phyloP scores from a whole-genome alignment of 2,888 invertebrate species.

The Dolichomitus sp. region DNA sequence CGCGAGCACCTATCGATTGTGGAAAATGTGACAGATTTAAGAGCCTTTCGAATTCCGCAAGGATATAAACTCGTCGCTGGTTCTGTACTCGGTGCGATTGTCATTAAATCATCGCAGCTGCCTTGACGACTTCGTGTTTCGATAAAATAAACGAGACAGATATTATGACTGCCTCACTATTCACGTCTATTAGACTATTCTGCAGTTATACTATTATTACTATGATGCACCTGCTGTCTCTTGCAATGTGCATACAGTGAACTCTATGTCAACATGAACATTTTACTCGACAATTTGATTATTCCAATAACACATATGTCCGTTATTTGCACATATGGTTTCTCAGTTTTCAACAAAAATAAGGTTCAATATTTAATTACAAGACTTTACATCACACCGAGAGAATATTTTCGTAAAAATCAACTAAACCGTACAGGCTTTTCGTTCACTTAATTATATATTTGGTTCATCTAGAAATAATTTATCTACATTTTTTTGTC shows the following conservation, averaged over 20 bases:
- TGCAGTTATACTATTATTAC: neutral
- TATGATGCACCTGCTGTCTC: slow-evolving; percentile 30
- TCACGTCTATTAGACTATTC: slow-evolving; percentile 8
- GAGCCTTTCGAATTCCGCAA: slow-evolving; percentile 47
- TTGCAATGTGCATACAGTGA: neutral
- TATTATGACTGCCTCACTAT: neutral
- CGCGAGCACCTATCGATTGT: slow-evolving; percentile 37
- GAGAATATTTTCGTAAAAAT: too few species aligned
- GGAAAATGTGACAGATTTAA: slow-evolving; percentile 38
- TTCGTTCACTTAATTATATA: too few species aligned
- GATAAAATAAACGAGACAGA: slow-evolving; percentile 45
- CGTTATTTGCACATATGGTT: too few species aligned
- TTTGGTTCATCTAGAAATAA: too few species aligned
- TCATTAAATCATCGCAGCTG: slow-evolving; percentile 48
- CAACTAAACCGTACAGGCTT: too few species aligned
- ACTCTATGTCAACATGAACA: neutral
- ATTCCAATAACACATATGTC: too few species aligned
- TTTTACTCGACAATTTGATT: neutral
- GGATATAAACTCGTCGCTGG: slow-evolving; percentile 19
- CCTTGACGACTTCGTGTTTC: slow-evolving; percentile 23
- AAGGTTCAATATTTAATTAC: neutral
- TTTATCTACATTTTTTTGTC: too few species aligned
- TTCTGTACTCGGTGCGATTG: slow-evolving; percentile 9
- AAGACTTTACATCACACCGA: neutral
- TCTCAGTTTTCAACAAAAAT: neutral